These are phyloP conservation scores for Berghia stephanieae DNA, from an alignment of 1,140 invertebrate genomes.

Conservation along the genomic window DNA sequence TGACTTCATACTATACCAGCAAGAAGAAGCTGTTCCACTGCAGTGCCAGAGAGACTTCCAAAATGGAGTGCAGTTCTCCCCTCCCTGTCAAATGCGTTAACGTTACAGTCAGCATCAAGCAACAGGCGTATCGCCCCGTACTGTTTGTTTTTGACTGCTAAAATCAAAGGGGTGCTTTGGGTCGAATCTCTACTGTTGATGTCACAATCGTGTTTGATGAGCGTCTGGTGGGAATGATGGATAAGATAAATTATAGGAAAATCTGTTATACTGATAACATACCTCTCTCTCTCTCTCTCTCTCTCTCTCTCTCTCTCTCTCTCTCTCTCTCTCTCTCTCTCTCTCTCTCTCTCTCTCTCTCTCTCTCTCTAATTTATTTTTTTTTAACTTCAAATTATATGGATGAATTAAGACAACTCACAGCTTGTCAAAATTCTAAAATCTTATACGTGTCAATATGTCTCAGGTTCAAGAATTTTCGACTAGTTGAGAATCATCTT, in stretches of 20 bases:
- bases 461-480: neutral
- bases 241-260: neutral
- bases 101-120: slow-evolving; percentile 40
- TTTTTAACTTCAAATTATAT: no score
- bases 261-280: neutral
- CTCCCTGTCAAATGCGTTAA: slow-evolving; percentile 46
- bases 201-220: slow-evolving; percentile 48
- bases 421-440: no score
- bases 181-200: slow-evolving; percentile 44
- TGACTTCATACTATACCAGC: no score
- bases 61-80: slow-evolving; percentile 59
- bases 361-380: neutral
- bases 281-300: neutral
- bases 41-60: slow-evolving; percentile 48
- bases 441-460: no score
- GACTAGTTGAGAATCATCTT: neutral
- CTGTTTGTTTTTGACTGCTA: slow-evolving; percentile 45
- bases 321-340: no score
- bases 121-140: slow-evolving; percentile 43
- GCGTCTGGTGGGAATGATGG: slow-evolving; percentile 6
- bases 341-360: neutral
- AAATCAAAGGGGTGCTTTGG: slow-evolving; percentile 56
- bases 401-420: no score
- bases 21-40: slow-evolving; percentile 45
- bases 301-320: neutral